A percentile compares a stretch with the other conserved stretches of the same genome.
Evolutionary conservation across 2,113 vertebrate genomes (phyloP).

Genomic region (Butorides virescens): DNA sequence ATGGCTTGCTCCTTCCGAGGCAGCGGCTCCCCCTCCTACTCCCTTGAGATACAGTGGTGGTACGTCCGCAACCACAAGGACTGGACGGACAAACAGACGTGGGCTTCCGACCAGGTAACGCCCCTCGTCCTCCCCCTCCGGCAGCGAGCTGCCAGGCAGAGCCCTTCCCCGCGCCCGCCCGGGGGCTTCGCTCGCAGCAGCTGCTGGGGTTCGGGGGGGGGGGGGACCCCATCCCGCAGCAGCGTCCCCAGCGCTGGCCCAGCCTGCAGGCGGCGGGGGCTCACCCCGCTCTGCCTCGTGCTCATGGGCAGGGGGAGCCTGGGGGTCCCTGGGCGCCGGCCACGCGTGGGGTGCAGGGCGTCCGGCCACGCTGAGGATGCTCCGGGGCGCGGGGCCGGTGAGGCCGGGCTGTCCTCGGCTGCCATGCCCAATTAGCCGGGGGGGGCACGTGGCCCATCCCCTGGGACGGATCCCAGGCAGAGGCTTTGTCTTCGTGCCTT

Average conservation of each 20-base stretch:
- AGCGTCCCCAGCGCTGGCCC: rapidly evolving
- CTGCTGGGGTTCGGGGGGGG: neutral
- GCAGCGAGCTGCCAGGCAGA: neutral
- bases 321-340: neutral
- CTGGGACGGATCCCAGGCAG: neutral
- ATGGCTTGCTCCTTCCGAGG: conserved; percentile 98
- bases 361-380: neutral
- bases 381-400: rapidly evolving
- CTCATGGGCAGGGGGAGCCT: neutral
- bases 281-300: neutral
- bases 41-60: conserved; percentile 99
- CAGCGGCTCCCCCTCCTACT: conserved; percentile 87
- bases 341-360: rapidly evolving
- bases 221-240: rapidly evolving
- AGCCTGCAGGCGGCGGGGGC: neutral
- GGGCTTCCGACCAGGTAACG: conserved; percentile 84
- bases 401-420: neutral
- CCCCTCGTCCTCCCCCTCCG: neutral
- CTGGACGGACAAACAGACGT: conserved; percentile 81
- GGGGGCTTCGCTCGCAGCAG: neutral
- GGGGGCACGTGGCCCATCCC: neutral
- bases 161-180: rapidly evolving
- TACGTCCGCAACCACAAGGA: conserved; percentile 85
- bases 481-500: neutral
- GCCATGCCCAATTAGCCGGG: neutral